phyloP scores from a whole-genome alignment of 2,888 invertebrate genomes.

The Xestia c-nigrum region DNA sequence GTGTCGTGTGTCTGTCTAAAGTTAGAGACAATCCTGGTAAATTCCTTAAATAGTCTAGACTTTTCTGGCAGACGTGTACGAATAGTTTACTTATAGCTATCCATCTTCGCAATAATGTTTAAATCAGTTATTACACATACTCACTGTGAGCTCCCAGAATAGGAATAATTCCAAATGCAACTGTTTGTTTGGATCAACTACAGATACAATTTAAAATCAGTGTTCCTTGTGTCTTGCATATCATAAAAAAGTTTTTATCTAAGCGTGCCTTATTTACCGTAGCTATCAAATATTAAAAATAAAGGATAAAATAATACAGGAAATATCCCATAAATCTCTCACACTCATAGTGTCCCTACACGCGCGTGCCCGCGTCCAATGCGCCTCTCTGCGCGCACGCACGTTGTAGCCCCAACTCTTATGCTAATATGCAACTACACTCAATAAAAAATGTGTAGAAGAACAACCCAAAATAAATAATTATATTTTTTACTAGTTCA shows the following conservation, averaged over 20 bases:
- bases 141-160: too few species aligned
- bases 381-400: slow-evolving; percentile 66
- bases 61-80: not conserved
- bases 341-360: slow-evolving; percentile 32
- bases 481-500: not conserved
- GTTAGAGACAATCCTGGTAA: not conserved
- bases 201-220: not conserved
- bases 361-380: slow-evolving; percentile 74
- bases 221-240: not conserved
- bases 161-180: not conserved
- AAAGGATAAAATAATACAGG: not conserved
- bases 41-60: not conserved
- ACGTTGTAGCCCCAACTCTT: slow-evolving; percentile 61
- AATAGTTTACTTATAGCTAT: not conserved
- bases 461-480: not conserved
- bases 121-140: too few species aligned
- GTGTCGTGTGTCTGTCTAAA: not conserved
- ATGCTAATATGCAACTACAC: slow-evolving; percentile 56
- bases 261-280: not conserved
- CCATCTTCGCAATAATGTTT: too few species aligned
- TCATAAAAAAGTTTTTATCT: not conserved
- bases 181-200: not conserved
- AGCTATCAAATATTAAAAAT: slow-evolving; percentile 2
- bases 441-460: slow-evolving; percentile 4
- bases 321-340: slow-evolving; percentile 25